A percentile compares a stretch with the other conserved stretches of the same genome.
phyloP scores from a whole-genome alignment of 2,113 vertebrate genomes.

The Sinocyclocheilus anshuiensis region DNA sequence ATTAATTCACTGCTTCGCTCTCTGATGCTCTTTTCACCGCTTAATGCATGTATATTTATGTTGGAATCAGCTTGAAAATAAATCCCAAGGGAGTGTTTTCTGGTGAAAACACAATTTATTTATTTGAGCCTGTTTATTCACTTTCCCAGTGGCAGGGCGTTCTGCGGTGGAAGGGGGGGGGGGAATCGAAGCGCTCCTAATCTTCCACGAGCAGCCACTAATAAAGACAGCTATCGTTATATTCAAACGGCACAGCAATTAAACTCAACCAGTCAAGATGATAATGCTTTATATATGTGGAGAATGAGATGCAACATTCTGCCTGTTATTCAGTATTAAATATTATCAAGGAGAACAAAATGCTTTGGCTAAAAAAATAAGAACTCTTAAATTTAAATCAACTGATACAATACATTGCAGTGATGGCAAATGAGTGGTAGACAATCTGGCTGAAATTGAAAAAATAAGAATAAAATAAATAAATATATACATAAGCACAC shows the following conservation, averaged over 20 bases:
- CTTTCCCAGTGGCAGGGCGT: constrained; percentile 72
- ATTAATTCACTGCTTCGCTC: constrained; percentile 79
- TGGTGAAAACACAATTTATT: constrained; percentile 82
- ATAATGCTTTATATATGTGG: constrained; percentile 62
- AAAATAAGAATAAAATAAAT: no score
- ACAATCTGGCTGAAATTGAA: no score
- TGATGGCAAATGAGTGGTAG: no score
- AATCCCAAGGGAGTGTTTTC: constrained; percentile 80
- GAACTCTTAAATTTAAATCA: not conserved
- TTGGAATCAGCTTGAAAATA: constrained; percentile 80
- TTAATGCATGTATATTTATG: constrained; percentile 83
- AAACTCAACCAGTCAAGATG: constrained; percentile 71
- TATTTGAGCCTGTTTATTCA: constrained; percentile 80
- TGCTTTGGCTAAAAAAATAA: not conserved
- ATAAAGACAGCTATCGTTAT: constrained; percentile 74
- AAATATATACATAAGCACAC: no score
- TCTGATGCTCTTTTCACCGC: constrained; percentile 68
- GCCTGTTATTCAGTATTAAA: not conserved
- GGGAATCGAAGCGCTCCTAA: constrained; percentile 69
- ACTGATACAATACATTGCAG: not conserved
- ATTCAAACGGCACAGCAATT: constrained; percentile 71
- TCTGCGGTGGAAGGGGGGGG: constrained; percentile 44
- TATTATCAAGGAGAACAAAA: constrained; percentile 1
- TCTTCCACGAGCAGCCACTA: constrained; percentile 76
- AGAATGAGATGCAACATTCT: constrained; percentile 1